phyloP scores from a whole-genome alignment of 2,888 invertebrate genomes.

The Oxyteleia sp. region DNA sequence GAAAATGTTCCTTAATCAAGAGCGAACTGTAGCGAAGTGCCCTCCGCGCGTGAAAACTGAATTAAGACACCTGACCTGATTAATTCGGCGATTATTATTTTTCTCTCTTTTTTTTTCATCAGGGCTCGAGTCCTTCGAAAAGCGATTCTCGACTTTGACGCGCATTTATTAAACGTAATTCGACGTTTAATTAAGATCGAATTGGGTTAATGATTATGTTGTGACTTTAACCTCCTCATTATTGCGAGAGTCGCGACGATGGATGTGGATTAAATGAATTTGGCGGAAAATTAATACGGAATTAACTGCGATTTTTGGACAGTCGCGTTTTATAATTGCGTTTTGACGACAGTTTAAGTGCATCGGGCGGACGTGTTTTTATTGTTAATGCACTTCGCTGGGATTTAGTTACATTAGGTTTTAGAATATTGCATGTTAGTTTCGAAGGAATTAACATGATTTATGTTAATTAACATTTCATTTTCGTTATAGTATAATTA shows the following conservation, averaged over 20 bases:
- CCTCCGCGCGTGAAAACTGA: slow-evolving; percentile 49
- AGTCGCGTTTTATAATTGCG: slow-evolving; percentile 10
- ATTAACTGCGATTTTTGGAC: slow-evolving; percentile 26
- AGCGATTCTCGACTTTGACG: slow-evolving; percentile 67
- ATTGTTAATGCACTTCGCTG: slow-evolving; percentile 6
- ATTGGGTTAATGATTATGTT: slow-evolving; percentile 73
- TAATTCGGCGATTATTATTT: slow-evolving; percentile 63
- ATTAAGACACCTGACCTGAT: slow-evolving; percentile 69
- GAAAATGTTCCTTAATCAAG: slow-evolving; percentile 69
- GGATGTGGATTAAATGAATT: slow-evolving; percentile 40
- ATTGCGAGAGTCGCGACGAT: slow-evolving; percentile 43
- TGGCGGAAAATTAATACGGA: slow-evolving; percentile 30
- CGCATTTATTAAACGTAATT: slow-evolving; percentile 52
- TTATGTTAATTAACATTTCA: too few species aligned
- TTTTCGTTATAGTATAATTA: too few species aligned
- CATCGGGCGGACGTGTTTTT: too few species aligned
- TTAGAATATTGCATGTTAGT: too few species aligned
- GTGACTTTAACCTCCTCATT: slow-evolving; percentile 63
- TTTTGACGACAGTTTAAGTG: slow-evolving; percentile 11
- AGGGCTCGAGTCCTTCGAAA: slow-evolving; percentile 51
- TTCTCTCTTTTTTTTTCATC: too few species aligned
- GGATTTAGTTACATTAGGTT: neutral
- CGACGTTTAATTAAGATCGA: slow-evolving; percentile 69
- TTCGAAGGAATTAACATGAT: too few species aligned
- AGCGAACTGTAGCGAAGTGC: slow-evolving; percentile 51